Percentiles rank a stretch among this genome's conserved stretches.
phyloP scores from a whole-genome alignment of 2,888 invertebrate genomes.

The Acanthococcus lagerstroemiae region DNA sequence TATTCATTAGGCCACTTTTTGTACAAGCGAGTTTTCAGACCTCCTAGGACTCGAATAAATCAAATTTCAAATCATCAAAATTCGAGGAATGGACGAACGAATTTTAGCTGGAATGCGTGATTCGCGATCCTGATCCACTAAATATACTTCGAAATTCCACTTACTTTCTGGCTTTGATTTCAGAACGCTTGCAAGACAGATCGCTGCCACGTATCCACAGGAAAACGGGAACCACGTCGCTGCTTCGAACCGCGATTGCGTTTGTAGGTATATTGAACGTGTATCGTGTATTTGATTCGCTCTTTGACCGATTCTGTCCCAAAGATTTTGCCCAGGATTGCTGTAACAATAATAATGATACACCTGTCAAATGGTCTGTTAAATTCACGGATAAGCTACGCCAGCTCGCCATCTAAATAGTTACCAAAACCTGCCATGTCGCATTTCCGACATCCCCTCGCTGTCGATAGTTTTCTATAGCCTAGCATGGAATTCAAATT shows the following conservation, averaged over 20 bases:
- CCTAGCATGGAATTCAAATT: too few species aligned
- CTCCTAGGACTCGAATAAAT: not conserved
- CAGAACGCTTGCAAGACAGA: slow-evolving; percentile 93
- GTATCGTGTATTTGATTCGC: slow-evolving; percentile 82
- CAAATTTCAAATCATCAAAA: too few species aligned
- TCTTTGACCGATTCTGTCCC: slow-evolving; percentile 60
- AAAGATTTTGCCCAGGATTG: slow-evolving; percentile 81
- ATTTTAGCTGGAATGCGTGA: too few species aligned
- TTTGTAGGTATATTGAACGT: slow-evolving; percentile 77
- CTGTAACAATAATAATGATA: slow-evolving; percentile 49
- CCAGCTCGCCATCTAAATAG: too few species aligned
- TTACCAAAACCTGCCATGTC: too few species aligned
- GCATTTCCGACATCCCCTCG: too few species aligned
- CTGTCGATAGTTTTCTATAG: too few species aligned
- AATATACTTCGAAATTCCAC: not conserved
- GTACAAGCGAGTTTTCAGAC: not conserved
- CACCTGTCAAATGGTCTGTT: not conserved
- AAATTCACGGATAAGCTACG: not conserved
- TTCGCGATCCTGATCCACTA: too few species aligned
- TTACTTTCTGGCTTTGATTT: slow-evolving; percentile 59
- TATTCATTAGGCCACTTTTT: too few species aligned
- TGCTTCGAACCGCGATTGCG: slow-evolving; percentile 61
- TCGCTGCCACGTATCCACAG: slow-evolving; percentile 81
- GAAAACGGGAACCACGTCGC: slow-evolving; percentile 68
- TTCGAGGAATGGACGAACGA: too few species aligned